Base-by-base conservation (phyloP, 2,797 vertebrate species). In the Megaceryle alcyon region DNA sequence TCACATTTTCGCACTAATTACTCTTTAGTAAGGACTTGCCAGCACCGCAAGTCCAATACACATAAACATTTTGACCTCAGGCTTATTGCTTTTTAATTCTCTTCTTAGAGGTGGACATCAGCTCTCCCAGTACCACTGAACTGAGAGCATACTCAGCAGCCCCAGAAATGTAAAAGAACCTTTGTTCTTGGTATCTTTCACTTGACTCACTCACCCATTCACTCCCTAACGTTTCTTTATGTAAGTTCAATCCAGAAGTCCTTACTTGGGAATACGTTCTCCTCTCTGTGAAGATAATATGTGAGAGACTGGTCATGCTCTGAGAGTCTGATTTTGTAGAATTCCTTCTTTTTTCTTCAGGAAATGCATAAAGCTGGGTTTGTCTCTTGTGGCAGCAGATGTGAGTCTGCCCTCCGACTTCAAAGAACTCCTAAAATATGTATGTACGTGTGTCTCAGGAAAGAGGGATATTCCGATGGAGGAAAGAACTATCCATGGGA, bases 141-240 rank as follows among this genome's bases (percentile, higher is more conserved):
- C 1, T 70, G 25, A 51, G 8, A 82, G 26, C 57, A 65, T 48
- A 53, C 26, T 59, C 39, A 80, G 78, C 51, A 92, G 88, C 51
- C 68, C 71, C 14, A 78, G 53, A 68, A 65, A 85, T 71, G 26
- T 71, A 89, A 73, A 53, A 72, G 46, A 76, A 81, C 69, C 79
- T 91, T 91, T 93, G 72, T 35, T 91, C 54, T 73, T 84, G 59
- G 35, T 88, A 60, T 92, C 79, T 95, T 92, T 87, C 72, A 54
- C 26, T 87, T 87, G 60, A 95, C 48, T 92, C 49, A 29, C 70
- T 88, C 82, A 81, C 92, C 57, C 53, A 85, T 90, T 85, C 81
- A 49, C 17, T 75, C 81, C 88, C 92, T 85, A 61, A 91, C 49
- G 79, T 91, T 75, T 95, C 82, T 85, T 94, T 86, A 93, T n/a